Evolutionary conservation across 2,797 vertebrate genomes (phyloP).

Genomic region (Paedocypris micromegethes): DNA sequence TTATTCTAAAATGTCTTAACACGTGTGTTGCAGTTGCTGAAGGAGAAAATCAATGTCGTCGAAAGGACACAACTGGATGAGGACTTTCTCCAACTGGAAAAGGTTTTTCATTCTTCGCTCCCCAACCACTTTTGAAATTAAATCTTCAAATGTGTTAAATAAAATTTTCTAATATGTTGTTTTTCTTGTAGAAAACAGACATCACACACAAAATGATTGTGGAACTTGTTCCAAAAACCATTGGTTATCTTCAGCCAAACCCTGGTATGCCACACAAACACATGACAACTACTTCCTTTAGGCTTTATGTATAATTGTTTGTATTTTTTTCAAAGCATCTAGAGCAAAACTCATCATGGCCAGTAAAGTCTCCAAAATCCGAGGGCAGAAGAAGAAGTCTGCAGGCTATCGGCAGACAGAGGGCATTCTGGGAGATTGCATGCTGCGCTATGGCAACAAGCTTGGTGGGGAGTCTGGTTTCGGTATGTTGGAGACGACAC

Average conservation of each 20-base stretch:
- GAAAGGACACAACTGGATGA: constrained; percentile 83
- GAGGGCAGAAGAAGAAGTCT: constrained; percentile 71
- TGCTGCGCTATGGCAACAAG: constrained; percentile 76
- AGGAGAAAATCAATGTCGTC: constrained; percentile 80
- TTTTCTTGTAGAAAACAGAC: constrained; percentile 71
- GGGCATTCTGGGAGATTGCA: constrained; percentile 77
- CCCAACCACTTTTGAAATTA: too few relatives aligned
- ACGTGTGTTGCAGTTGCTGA: constrained; percentile 65
- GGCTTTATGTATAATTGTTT: neutral
- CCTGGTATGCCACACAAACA: constrained; percentile 66
- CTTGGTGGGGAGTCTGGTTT: constrained; percentile 75
- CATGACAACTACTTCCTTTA: neutral
- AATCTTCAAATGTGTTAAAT: too few relatives aligned
- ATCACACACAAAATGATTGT: constrained; percentile 76
- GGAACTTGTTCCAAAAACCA: constrained; percentile 76
- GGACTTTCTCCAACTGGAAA: constrained; percentile 80
- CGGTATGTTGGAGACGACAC: constrained; percentile 62
- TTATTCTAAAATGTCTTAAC: too few relatives aligned
- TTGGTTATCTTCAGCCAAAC: constrained; percentile 81
- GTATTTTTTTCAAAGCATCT: constrained; percentile 60
- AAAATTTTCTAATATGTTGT: too few relatives aligned
- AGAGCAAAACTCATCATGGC: constrained; percentile 80
- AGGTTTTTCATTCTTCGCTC: constrained; percentile 60
- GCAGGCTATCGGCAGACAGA: constrained; percentile 81
- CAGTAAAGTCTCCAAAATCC: constrained; percentile 77